A percentile compares a stretch with the other conserved stretches of the same genome.
phyloP scores from a whole-genome alignment of 2,888 invertebrate genomes.

The Iselma pallidipennis region DNA sequence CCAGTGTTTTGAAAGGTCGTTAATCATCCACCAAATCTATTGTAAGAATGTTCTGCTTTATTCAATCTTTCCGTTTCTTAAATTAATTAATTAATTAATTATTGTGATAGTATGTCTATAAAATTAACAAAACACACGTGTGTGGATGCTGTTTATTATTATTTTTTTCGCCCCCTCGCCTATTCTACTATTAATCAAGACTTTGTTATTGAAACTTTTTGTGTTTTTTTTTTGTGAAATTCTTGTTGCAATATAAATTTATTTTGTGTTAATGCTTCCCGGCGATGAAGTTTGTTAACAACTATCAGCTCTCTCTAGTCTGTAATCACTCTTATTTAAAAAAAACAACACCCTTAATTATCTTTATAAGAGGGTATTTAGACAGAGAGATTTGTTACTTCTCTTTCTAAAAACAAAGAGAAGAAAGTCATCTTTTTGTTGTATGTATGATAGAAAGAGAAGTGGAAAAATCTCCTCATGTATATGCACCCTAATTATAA shows the following conservation, averaged over 20 bases:
- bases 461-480: too few species aligned
- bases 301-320: neutral
- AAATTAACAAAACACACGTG: constrained; percentile 8
- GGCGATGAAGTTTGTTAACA: neutral
- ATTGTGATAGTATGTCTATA: constrained; percentile 18
- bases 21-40: too few species aligned
- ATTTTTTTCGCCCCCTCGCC: too few species aligned
- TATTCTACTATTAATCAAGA: constrained; percentile 1
- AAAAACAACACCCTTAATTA: too few species aligned
- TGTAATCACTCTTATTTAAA: neutral
- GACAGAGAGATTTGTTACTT: too few species aligned
- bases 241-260: constrained; percentile 1
- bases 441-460: too few species aligned
- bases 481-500: too few species aligned
- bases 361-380: neutral
- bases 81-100: constrained; percentile 11
- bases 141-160: neutral
- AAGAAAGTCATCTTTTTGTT: too few species aligned
- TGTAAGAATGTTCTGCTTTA: too few species aligned
- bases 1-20: constrained; percentile 1
- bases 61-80: constrained; percentile 8
- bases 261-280: neutral
- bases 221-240: neutral
- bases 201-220: neutral
- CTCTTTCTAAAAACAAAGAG: too few species aligned